Evolutionary conservation across 1,140 invertebrate species (phyloP).

Genomic region (Nixonia krombeini): DNA sequence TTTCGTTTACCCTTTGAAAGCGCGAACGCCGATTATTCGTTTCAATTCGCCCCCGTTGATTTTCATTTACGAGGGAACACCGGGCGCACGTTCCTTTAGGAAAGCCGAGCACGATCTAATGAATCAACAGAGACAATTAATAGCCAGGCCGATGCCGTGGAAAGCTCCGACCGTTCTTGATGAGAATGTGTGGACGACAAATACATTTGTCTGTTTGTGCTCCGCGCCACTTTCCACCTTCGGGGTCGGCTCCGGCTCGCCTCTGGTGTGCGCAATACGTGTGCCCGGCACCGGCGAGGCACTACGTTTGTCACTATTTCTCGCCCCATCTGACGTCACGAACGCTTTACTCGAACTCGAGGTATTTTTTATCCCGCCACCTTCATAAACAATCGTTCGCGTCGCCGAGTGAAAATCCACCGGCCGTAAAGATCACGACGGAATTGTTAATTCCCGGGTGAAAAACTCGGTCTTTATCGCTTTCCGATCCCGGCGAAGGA

Average conservation of each 20-base stretch:
- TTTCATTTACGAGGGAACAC: conserved; percentile 28
- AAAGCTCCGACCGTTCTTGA: conserved; percentile 48
- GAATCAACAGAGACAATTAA: conserved; percentile 72
- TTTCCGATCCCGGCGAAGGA: too few species aligned
- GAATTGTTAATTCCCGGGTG: too few species aligned
- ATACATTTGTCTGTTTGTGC: conserved; percentile 55
- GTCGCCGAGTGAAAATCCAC: conserved; percentile 25
- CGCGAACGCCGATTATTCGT: too few species aligned
- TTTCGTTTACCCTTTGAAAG: too few species aligned
- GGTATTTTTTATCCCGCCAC: conserved; percentile 46
- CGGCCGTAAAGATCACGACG: too few species aligned
- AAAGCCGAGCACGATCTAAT: conserved; percentile 68
- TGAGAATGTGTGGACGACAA: conserved; percentile 56
- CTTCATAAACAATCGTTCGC: conserved; percentile 31
- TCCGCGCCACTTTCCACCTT: conserved; percentile 24
- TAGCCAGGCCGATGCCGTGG: conserved; percentile 55
- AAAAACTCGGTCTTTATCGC: too few species aligned
- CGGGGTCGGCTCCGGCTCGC: conserved; percentile 30
- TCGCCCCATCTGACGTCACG: conserved; percentile 41
- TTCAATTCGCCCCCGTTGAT: conserved; percentile 20
- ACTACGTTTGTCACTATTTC: conserved; percentile 47
- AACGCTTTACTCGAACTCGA: conserved; percentile 39
- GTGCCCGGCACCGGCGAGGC: conserved; percentile 30
- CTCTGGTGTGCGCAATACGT: too few species aligned
- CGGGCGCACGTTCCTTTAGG: conserved; percentile 50